These are phyloP conservation scores for Thysanoteuthis rhombus DNA, from an alignment of 2,888 invertebrate genomes.

Conservation along the genomic window DNA sequence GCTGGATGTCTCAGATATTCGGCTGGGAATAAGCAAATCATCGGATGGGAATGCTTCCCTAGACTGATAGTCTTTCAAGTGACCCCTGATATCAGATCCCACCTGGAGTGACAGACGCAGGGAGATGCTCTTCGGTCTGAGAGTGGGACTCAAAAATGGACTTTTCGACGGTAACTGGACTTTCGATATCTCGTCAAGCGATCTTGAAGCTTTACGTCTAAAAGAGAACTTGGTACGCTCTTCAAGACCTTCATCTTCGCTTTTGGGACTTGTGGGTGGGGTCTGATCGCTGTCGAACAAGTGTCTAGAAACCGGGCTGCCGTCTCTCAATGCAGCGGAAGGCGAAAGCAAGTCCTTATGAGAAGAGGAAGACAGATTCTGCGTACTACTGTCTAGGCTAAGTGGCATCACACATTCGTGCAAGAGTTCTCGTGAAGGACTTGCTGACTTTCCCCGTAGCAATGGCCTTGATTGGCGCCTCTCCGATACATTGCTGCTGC, in stretches of 20 bases:
- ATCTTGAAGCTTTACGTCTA: not conserved
- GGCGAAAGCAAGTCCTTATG: not conserved
- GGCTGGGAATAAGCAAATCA: not conserved
- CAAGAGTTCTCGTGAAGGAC: not conserved
- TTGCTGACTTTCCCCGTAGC: not conserved
- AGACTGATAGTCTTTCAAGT: not conserved
- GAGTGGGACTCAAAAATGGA: constrained; percentile 33
- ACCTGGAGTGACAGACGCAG: not conserved
- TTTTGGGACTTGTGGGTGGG: not conserved
- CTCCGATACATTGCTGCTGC: not conserved
- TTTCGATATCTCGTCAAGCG: not conserved
- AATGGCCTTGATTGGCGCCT: constrained; percentile 22
- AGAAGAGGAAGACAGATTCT: not conserved
- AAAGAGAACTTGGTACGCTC: not conserved
- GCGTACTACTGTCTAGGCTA: not conserved
- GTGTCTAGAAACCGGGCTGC: not conserved
- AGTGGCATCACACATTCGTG: not conserved
- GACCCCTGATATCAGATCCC: not conserved
- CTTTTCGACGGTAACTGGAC: not conserved
- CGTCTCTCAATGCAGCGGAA: not conserved
- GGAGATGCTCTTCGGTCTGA: constrained; percentile 38
- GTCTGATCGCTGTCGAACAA: not conserved
- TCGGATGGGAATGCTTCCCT: not conserved
- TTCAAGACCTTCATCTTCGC: not conserved
- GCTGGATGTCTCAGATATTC: not conserved